phyloP scores from a whole-genome alignment of 2,797 vertebrate species.

The Danio jaintianensis region DNA sequence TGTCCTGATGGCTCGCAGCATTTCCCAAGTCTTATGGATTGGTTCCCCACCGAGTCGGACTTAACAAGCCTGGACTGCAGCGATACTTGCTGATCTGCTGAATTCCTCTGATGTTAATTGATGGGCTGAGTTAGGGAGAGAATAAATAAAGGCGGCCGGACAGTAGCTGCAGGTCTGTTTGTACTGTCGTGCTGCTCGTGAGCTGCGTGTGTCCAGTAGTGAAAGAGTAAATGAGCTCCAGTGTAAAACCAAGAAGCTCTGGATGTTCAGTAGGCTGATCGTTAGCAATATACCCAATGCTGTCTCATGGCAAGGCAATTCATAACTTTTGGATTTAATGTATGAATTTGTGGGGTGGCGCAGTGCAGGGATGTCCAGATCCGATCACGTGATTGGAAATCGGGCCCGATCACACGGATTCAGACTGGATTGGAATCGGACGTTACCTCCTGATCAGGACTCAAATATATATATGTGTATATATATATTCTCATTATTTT shows the following conservation, averaged over 20 bases:
- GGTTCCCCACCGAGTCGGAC: conserved; percentile 68
- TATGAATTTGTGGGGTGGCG: too few species aligned
- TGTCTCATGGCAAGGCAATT: too few species aligned
- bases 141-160: conserved; percentile 63
- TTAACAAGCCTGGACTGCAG: conserved; percentile 72
- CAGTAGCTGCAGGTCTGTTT: conserved; percentile 59
- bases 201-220: background rate
- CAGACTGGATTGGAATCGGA: too few species aligned
- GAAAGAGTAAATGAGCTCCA: background rate
- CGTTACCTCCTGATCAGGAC: too few species aligned
- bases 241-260: background rate
- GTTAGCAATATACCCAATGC: too few species aligned
- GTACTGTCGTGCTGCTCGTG: conserved; percentile 48
- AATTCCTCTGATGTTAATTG: conserved; percentile 69
- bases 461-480: too few species aligned
- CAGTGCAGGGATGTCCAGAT: too few species aligned
- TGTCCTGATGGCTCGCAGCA: conserved; percentile 53
- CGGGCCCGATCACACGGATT: too few species aligned
- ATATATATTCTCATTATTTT: too few species aligned
- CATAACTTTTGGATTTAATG: too few species aligned
- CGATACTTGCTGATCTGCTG: conserved; percentile 64
- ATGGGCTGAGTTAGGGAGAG: conserved; percentile 68
- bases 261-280: background rate
- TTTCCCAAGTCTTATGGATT: conserved; percentile 64
- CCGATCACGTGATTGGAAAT: too few species aligned